Evolutionary conservation across 2,797 vertebrate genomes (phyloP).

Genomic region (Phalanger gymnotis): DNA sequence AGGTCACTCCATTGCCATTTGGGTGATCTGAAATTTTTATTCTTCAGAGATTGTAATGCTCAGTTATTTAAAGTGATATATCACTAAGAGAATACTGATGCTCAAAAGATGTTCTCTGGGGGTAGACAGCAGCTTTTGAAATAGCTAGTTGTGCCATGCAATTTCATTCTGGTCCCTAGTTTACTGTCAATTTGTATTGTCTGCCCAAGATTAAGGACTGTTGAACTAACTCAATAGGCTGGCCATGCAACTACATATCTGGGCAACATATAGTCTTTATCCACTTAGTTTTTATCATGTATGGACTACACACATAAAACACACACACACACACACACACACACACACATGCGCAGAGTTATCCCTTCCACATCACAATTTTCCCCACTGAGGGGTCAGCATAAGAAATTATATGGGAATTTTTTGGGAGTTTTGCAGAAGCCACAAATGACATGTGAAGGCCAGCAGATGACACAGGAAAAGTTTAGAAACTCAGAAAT

Average conservation of each 20-base stretch:
- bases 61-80: background rate
- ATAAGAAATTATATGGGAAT: background rate
- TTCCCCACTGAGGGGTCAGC: background rate
- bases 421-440: background rate
- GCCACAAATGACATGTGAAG: background rate
- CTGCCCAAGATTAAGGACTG: background rate
- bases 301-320: background rate
- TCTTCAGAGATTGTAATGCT: background rate
- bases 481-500: background rate
- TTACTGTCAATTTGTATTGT: background rate
- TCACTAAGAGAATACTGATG: background rate
- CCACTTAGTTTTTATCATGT: background rate
- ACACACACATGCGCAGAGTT: no score
- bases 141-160: background rate
- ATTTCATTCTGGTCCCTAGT: background rate
- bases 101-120: background rate
- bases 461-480: background rate
- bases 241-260: background rate
- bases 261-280: background rate
- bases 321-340: background rate
- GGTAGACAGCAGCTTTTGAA: background rate
- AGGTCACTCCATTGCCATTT: background rate
- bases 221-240: background rate
- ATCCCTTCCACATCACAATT: background rate
- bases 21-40: background rate